These are phyloP conservation scores for Acleris literana DNA, from an alignment of 2,888 invertebrate genomes.

Conservation along the genomic window DNA sequence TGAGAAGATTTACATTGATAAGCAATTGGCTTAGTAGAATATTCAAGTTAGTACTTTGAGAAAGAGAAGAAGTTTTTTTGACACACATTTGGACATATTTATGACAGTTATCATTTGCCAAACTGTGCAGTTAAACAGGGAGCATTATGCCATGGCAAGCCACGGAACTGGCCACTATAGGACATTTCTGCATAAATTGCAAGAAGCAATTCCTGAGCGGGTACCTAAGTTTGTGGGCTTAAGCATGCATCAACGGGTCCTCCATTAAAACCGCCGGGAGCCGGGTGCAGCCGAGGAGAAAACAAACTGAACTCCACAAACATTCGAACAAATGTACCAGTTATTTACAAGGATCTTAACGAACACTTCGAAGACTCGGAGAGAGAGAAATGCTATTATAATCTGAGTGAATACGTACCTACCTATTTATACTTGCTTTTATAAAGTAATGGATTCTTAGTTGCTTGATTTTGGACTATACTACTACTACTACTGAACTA, in stretches of 20 bases:
- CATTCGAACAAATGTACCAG: slow-evolving; percentile 19
- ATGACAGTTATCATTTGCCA: too few species aligned
- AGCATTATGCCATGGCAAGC: too few species aligned
- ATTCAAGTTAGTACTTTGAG: too few species aligned
- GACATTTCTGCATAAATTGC: not conserved
- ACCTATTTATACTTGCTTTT: too few species aligned
- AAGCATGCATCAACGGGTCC: slow-evolving; percentile 15
- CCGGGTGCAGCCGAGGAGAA: slow-evolving; percentile 25
- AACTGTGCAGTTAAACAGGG: too few species aligned
- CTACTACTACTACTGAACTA: too few species aligned
- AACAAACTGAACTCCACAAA: slow-evolving; percentile 28
- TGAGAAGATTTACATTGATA: not conserved
- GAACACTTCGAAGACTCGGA: slow-evolving; percentile 14
- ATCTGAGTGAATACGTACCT: too few species aligned
- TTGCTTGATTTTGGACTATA: too few species aligned
- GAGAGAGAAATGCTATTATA: slow-evolving; percentile 17
- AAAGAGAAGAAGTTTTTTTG: too few species aligned
- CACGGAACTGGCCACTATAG: too few species aligned
- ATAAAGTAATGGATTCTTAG: too few species aligned
- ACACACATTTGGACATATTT: too few species aligned
- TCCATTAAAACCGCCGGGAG: slow-evolving; percentile 20
- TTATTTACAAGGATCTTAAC: slow-evolving; percentile 32
- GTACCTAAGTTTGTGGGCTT: not conserved
- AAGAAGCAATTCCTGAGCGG: not conserved
- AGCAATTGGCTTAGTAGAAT: not conserved